Percentiles rank a stretch among this genome's conserved stretches.
Conservation (phyloP, 2,888 invertebrate species). For the Caenorhabditis parvicauda region DNA sequence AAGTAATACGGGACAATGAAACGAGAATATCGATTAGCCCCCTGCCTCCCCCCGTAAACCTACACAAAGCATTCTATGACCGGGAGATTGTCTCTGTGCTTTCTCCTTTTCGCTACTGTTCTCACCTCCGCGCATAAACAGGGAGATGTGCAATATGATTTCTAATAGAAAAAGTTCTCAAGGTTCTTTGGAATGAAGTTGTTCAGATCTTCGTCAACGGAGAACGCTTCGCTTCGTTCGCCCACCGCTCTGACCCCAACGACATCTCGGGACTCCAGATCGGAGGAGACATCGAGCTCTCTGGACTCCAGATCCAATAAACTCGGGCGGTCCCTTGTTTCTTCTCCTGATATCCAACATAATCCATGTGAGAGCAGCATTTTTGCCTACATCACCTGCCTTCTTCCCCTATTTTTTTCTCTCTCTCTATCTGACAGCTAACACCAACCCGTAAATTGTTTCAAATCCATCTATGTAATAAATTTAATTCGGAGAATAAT, state of each 20-base stretch:
- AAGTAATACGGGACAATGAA: neutral
- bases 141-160: no score
- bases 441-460: neutral
- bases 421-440: neutral
- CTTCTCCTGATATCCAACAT: no score
- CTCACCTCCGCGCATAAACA: no score
- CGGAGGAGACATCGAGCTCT: constrained; percentile 59
- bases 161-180: neutral
- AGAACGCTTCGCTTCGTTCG: constrained; percentile 62
- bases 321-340: no score
- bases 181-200: no score
- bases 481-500: neutral
- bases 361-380: no score
- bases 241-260: constrained; percentile 62
- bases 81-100: neutral
- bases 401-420: neutral
- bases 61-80: no score
- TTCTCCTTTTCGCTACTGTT: no score
- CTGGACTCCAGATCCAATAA: constrained; percentile 59
- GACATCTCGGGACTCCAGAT: constrained; percentile 61
- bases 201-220: constrained; percentile 63
- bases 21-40: no score
- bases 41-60: no score
- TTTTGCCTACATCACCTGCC: neutral
- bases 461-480: neutral